A percentile compares a stretch with the other conserved stretches of the same genome.
phyloP scores from a whole-genome alignment of 1,140 invertebrate species.

The Andrena cerasifolii region DNA sequence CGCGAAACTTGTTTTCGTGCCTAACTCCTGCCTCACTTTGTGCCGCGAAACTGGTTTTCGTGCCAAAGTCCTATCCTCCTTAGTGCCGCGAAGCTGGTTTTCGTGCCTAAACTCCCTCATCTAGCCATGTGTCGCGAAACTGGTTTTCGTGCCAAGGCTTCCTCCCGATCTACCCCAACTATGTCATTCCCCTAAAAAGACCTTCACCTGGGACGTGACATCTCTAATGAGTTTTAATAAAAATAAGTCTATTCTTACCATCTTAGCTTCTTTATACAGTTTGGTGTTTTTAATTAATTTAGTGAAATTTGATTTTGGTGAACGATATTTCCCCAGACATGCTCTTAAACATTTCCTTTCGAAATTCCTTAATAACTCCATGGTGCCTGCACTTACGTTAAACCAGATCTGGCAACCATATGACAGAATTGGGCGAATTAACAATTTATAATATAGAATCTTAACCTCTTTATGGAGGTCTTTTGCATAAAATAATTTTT shows the following conservation, averaged over 20 bases:
- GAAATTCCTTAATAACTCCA: constrained; percentile 48
- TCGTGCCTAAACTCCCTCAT: no score
- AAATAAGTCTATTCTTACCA: not conserved
- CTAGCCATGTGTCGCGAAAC: no score
- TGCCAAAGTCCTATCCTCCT: no score
- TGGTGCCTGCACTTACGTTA: constrained; percentile 22
- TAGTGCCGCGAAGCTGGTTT: no score
- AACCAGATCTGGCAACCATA: constrained; percentile 50
- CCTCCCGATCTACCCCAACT: no score
- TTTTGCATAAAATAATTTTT: constrained; percentile 50
- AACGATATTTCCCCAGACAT: constrained; percentile 32
- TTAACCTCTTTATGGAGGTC: constrained; percentile 14
- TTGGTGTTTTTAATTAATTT: not conserved
- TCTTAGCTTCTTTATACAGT: not conserved
- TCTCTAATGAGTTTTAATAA: not conserved
- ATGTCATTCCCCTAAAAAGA: no score
- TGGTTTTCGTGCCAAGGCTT: no score
- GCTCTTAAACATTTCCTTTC: constrained; percentile 57
- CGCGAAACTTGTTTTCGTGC: no score
- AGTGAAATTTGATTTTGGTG: constrained; percentile 12
- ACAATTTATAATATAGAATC: constrained; percentile 35
- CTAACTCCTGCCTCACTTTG: no score
- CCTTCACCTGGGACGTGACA: no score
- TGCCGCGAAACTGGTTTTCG: no score
- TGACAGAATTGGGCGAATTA: constrained; percentile 42